Base-by-base conservation (phyloP, 2,888 invertebrate species). In the Mythimna albipuncta region DNA sequence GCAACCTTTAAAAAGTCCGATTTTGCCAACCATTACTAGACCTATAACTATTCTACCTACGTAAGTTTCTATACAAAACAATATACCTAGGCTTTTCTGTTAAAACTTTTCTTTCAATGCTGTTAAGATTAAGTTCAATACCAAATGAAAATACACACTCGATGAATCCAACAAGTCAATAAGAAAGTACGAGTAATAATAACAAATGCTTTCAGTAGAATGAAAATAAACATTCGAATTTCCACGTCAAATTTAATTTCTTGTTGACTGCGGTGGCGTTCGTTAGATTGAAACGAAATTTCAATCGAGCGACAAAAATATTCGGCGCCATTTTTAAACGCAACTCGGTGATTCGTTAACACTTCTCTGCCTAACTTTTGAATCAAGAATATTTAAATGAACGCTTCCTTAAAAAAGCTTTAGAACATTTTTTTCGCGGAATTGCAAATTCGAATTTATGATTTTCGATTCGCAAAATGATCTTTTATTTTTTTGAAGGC, bases 201-300 rank as follows among this genome's bases (percentile, higher is more conserved):
- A 73, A 50, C 64, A 67, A 82, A 82, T 69, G 71, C 58, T 75
- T 68, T 63, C 79, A 79, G 81, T 62, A 32, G 19, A 68, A 77
- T 85, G 87, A 89, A 91, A 92, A 90, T 89, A 84, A 82, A 84
- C 84, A 87, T 83, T 82, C 87, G 87, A 88, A 90, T 91, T 91
- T 89, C 86, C 85, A 87, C 89, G 87, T 87, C 88, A 90, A 93
- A 92, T 92, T 93, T 89, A 93, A 92, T 93, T 93, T 92, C 90
- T 91, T 93, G 91, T 92, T 92, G 93, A 92, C 91, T 91, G 91
- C 88, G 91, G 90, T 87, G 83, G 75, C 85, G 89, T 87, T 92
- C 91, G 93, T 93, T 93, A 93, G 92, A 91, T 88, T 90, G 89
- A 91, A 92, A 89, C 90, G 91, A 91, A 92, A 91, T 93, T 93